Percentiles rank a stretch among this genome's conserved stretches.
These are phyloP conservation scores for Dendropsophus ebraccatus DNA, from an alignment of 2,113 vertebrate genomes.

Conservation along the genomic window DNA sequence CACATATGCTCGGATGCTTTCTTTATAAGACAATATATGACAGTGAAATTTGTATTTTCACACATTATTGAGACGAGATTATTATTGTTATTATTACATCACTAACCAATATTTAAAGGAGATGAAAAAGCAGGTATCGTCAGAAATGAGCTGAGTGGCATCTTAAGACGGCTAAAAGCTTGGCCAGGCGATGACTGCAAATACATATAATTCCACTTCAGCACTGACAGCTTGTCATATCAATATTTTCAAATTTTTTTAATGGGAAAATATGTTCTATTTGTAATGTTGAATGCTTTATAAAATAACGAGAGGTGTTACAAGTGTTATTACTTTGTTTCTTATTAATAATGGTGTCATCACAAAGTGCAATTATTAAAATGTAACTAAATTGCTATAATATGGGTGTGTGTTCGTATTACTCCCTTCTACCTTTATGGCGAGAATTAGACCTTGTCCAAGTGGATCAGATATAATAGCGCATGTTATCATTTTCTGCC, in stretches of 20 bases:
- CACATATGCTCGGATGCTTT: neutral
- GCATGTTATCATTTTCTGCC: neutral
- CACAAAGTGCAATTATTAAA: neutral
- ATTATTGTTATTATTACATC: constrained; percentile 33
- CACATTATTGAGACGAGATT: constrained; percentile 20
- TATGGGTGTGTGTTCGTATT: neutral
- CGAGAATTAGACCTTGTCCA: neutral
- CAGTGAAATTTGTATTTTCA: constrained; percentile 40
- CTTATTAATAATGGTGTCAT: neutral
- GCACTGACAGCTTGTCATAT: constrained; percentile 26
- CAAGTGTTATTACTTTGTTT: neutral
- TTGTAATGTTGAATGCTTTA: neutral
- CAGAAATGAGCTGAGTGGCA: constrained; percentile 2
- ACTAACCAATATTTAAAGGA: constrained; percentile 13
- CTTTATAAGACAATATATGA: constrained; percentile 25
- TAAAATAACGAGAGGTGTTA: neutral
- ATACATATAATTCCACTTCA: constrained; percentile 16
- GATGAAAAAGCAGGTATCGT: constrained; percentile 12
- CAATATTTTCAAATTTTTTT: constrained; percentile 11
- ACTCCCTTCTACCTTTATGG: neutral
- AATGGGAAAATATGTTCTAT: neutral
- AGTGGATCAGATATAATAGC: neutral
- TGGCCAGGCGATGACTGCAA: neutral
- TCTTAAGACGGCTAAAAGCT: constrained; percentile 28
- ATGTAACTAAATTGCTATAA: neutral